Percentiles rank a stretch among this genome's conserved stretches.
Conservation (phyloP, 2,888 invertebrate genomes). For the Cephalotes varians region DNA sequence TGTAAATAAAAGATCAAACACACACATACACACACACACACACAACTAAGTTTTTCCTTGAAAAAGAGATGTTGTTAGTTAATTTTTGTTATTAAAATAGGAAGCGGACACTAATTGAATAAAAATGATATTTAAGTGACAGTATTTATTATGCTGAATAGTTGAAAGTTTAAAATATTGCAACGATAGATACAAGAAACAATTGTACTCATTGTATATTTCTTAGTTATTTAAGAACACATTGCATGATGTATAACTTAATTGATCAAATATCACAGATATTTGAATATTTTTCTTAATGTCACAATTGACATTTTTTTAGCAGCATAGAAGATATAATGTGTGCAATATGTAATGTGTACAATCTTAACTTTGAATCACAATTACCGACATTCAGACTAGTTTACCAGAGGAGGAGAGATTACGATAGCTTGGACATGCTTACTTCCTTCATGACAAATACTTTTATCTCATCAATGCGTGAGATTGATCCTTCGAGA, state of each 20-base stretch:
- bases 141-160: neutral
- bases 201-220: neutral
- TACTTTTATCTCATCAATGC: slow-evolving; percentile 59
- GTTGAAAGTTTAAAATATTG: neutral
- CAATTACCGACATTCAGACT: too few relatives aligned
- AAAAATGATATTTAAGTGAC: neutral
- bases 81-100: neutral
- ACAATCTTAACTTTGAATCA: slow-evolving; percentile 70
- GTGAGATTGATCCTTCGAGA: slow-evolving; percentile 22
- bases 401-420: slow-evolving; percentile 58
- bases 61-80: neutral
- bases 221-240: neutral
- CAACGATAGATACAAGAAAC: neutral
- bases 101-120: neutral
- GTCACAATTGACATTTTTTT: neutral
- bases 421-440: slow-evolving; percentile 54
- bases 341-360: slow-evolving; percentile 35
- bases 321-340: too few relatives aligned
- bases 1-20: neutral
- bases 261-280: neutral
- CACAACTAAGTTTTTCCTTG: neutral
- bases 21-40: neutral
- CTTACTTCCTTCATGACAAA: slow-evolving; percentile 52
- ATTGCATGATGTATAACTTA: neutral
- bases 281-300: neutral